phyloP scores from a whole-genome alignment of 2,113 vertebrate species.

The Balaeniceps rex region DNA sequence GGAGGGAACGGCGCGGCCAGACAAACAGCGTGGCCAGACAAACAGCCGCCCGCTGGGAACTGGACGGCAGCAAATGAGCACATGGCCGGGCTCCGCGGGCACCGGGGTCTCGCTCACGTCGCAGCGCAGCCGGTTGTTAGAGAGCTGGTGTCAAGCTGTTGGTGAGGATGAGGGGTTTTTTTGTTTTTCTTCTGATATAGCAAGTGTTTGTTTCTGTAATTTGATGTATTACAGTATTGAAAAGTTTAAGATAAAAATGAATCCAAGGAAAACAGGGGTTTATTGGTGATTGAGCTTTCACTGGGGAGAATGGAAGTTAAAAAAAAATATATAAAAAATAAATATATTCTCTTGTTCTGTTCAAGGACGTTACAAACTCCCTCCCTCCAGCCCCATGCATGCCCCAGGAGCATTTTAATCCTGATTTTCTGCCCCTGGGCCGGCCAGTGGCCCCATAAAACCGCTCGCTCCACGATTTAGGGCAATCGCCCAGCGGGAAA shows the following conservation, averaged over 20 bases:
- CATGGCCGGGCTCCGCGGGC: too few relatives aligned
- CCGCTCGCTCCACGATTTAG: neutral
- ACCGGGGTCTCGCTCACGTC: neutral
- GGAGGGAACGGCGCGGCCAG: neutral
- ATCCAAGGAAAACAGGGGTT: neutral
- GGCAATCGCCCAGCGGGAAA: neutral
- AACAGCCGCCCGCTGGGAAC: neutral
- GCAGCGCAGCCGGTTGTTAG: accelerated
- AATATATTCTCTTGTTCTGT: neutral
- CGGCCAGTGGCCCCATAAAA: neutral
- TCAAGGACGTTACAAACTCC: neutral
- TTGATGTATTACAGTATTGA: neutral
- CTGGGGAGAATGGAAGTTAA: neutral
- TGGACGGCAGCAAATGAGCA: accelerated
- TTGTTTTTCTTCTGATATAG: accelerated
- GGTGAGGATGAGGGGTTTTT: neutral
- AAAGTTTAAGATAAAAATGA: neutral
- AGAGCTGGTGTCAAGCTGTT: neutral
- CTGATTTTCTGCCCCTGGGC: neutral
- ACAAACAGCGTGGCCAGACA: neutral
- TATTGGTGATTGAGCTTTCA: neutral
- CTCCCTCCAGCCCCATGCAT: neutral
- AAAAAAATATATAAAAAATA: neutral
- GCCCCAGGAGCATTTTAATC: neutral
- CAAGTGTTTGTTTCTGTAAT: neutral